A percentile compares a stretch with the other conserved stretches of the same genome.
Conservation (phyloP, 1,140 invertebrate species). For the Tetramorium simillimum region DNA sequence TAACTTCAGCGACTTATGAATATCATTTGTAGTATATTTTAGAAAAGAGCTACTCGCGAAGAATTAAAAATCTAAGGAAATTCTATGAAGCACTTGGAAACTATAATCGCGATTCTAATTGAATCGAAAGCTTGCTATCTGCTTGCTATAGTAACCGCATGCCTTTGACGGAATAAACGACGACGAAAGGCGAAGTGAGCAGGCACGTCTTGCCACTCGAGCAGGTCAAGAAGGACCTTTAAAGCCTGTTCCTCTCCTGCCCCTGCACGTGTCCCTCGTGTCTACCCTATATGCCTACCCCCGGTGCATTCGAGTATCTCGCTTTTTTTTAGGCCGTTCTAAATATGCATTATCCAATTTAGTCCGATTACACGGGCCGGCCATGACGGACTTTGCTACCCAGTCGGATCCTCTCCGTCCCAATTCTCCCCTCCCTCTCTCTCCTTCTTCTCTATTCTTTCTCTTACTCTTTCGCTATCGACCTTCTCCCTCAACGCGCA, state of each 20-base stretch:
- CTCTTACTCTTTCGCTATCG: neutral
- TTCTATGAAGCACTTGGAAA: neutral
- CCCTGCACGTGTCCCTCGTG: conserved; percentile 12
- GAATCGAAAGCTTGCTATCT: neutral
- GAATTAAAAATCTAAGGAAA: neutral
- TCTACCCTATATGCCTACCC: conserved; percentile 54
- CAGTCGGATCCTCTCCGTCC: conserved; percentile 60
- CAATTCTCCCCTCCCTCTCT: neutral
- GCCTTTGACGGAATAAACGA: conserved; percentile 25
- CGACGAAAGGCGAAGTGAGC: conserved; percentile 20
- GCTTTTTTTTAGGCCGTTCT: conserved; percentile 68
- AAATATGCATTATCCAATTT: conserved; percentile 82
- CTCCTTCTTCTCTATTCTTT: neutral
- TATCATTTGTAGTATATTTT: neutral
- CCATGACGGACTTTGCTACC: conserved; percentile 68
- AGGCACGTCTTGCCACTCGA: conserved; percentile 60
- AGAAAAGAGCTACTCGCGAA: no score
- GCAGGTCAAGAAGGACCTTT: conserved; percentile 69
- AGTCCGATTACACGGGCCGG: conserved; percentile 79
- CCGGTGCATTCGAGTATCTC: conserved; percentile 40
- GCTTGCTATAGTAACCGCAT: conserved; percentile 10
- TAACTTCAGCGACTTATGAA: neutral
- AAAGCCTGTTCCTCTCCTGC: conserved; percentile 49
- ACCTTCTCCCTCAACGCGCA: conserved; percentile 42
- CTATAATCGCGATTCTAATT: neutral